Percentiles rank a stretch among this genome's conserved stretches.
Conservation (phyloP, 2,888 invertebrate genomes). For the Drosophila anceps region DNA sequence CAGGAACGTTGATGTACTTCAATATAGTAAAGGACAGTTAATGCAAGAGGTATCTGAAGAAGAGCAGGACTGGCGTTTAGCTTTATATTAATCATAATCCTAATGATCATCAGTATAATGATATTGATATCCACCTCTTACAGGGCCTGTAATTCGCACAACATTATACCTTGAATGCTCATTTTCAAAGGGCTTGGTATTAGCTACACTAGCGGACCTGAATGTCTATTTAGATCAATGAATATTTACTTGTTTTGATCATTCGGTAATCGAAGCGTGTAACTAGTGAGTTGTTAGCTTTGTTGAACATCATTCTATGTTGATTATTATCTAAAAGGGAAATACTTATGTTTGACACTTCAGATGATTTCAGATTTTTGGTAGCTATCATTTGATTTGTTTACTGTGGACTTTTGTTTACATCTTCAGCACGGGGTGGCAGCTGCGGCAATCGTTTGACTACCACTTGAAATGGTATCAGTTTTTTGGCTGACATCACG, state of each 20-base stretch:
- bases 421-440: constrained; percentile 5
- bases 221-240: background rate
- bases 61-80: background rate
- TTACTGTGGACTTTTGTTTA: constrained; percentile 34
- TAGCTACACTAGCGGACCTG: background rate
- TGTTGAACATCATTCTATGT: background rate
- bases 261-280: background rate
- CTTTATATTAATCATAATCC: background rate
- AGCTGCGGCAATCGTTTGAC: constrained; percentile 8
- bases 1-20: constrained; percentile 13
- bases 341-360: constrained; percentile 14
- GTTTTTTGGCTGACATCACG: constrained; percentile 27
- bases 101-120: background rate
- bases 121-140: too few species aligned
- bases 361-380: constrained; percentile 22
- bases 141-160: too few species aligned
- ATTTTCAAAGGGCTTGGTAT: background rate
- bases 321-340: background rate
- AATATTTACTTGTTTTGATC: background rate
- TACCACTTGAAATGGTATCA: constrained; percentile 38
- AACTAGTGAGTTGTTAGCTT: background rate
- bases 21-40: background rate
- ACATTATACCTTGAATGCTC: too few species aligned
- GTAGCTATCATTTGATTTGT: constrained; percentile 29
- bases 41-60: background rate